Conservation (phyloP, 2,113 vertebrate genomes). For the Ranitomeya variabilis region DNA sequence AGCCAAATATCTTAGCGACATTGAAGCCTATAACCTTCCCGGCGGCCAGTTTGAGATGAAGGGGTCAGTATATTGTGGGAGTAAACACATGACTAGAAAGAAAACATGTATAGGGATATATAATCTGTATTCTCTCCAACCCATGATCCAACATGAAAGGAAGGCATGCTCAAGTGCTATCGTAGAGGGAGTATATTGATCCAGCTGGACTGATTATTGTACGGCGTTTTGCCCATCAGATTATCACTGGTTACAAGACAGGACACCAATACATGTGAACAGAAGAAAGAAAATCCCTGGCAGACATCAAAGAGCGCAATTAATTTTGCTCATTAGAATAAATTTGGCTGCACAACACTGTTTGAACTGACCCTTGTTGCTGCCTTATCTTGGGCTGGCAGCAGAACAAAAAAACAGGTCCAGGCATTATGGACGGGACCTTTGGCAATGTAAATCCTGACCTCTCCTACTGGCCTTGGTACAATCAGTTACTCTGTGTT, state of each 20-base stretch:
- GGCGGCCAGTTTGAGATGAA: neutral
- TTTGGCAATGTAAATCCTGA: constrained; percentile 18
- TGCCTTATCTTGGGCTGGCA: constrained; percentile 44
- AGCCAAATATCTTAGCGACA: neutral
- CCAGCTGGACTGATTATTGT: neutral
- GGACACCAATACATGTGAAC: neutral
- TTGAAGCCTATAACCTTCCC: neutral
- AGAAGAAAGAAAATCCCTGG: neutral
- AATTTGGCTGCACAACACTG: constrained; percentile 13
- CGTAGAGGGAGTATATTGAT: neutral
- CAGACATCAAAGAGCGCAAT: constrained; percentile 14
- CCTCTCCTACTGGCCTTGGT: constrained; percentile 27
- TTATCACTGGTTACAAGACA: neutral
- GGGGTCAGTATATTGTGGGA: neutral
- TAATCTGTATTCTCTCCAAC: neutral
- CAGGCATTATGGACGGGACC: constrained; percentile 33
- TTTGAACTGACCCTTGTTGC: constrained; percentile 5
- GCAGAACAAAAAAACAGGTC: constrained; percentile 24
- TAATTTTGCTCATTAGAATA: constrained; percentile 29
- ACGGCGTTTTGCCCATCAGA: neutral
- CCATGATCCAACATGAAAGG: neutral
- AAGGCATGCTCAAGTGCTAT: neutral
- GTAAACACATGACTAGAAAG: neutral
- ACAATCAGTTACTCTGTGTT: constrained; percentile 51
- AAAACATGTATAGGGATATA: neutral